These are phyloP conservation scores for Heloderma charlesbogerti DNA, from an alignment of 2,113 vertebrate genomes.

Conservation along the genomic window DNA sequence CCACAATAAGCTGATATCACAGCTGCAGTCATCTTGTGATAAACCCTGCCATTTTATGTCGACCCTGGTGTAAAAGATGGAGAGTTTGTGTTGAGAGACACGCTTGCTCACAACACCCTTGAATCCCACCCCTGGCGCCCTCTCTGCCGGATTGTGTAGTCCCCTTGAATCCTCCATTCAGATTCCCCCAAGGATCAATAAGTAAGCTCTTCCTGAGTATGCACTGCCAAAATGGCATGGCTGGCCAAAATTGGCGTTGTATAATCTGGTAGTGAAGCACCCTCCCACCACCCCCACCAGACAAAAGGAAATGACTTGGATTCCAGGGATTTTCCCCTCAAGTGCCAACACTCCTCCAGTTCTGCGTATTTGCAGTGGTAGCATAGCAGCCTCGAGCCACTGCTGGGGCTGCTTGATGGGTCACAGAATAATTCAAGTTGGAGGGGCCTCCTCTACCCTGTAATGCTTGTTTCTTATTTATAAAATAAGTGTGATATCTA, in stretches of 20 bases:
- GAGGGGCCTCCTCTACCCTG: neutral
- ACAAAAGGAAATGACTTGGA: neutral
- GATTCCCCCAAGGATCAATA: neutral
- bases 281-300: too few species aligned
- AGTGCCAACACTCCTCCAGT: neutral
- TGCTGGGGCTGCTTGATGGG: neutral
- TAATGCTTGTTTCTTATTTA: neutral
- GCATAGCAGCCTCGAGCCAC: neutral
- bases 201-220: neutral
- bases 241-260: neutral
- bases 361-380: neutral
- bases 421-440: neutral
- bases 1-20: neutral
- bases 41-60: neutral
- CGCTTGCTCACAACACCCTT: neutral
- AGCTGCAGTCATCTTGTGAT: neutral
- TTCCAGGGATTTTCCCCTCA: neutral
- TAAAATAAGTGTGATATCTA: neutral
- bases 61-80: neutral
- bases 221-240: too few species aligned
- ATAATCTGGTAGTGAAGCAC: constrained; percentile 30
- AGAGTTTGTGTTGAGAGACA: neutral
- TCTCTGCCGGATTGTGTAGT: neutral
- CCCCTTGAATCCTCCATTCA: neutral
- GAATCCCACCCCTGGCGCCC: neutral